Conservation (phyloP, 2,113 vertebrate species). For the Coryphaenoides rupestris region DNA sequence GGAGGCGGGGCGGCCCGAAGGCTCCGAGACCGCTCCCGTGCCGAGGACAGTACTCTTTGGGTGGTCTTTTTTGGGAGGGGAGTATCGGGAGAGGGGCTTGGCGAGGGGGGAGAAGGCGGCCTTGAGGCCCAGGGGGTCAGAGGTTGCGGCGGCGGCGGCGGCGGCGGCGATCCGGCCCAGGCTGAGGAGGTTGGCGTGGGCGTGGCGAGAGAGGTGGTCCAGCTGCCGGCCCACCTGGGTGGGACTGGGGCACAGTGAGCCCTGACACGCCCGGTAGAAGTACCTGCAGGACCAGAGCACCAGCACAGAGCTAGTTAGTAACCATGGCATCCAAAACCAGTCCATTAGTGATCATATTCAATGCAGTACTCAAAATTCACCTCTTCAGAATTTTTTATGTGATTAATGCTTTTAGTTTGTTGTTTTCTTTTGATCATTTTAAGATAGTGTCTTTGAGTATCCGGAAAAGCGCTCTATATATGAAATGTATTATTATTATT, state of each 20-base stretch:
- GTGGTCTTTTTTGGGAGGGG: constrained; percentile 30
- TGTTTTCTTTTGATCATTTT: too few relatives aligned
- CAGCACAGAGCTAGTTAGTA: too few relatives aligned
- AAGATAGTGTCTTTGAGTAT: too few relatives aligned
- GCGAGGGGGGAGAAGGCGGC: constrained; percentile 51
- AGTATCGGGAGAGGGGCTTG: constrained; percentile 42
- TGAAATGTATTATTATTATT: too few relatives aligned
- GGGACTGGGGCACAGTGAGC: constrained; percentile 84
- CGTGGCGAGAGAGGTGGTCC: constrained; percentile 68
- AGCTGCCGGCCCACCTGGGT: constrained; percentile 86
- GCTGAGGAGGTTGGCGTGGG: constrained; percentile 65
- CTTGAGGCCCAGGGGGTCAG: constrained; percentile 28
- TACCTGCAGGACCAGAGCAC: constrained; percentile 74
- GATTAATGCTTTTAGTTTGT: too few relatives aligned
- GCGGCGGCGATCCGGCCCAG: constrained; percentile 51
- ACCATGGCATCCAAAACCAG: too few relatives aligned
- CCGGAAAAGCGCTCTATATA: too few relatives aligned
- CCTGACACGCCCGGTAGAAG: constrained; percentile 88
- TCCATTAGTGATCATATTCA: too few relatives aligned
- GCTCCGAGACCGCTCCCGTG: neutral
- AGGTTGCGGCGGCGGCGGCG: too few relatives aligned
- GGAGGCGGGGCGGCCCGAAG: neutral
- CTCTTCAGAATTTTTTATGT: too few relatives aligned
- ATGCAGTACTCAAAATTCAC: too few relatives aligned
- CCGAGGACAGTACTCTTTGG: constrained; percentile 23